phyloP scores from a whole-genome alignment of 2,113 vertebrate genomes.

The Limnothrissa miodon region DNA sequence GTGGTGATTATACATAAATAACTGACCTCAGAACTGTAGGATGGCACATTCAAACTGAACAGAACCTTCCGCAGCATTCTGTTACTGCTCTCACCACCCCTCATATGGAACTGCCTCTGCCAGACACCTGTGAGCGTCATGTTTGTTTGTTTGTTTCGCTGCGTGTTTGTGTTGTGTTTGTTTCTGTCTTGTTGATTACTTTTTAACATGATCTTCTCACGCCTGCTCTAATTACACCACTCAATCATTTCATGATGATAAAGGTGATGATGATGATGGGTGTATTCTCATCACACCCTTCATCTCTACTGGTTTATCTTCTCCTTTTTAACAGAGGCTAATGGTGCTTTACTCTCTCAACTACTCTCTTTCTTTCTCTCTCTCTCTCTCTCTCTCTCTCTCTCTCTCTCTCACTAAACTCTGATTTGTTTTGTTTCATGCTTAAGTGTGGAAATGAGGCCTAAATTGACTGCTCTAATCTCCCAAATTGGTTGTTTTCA shows the following conservation, averaged over 20 bases:
- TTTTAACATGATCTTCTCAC: not conserved
- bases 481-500: conserved; percentile 70
- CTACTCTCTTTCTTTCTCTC: not conserved
- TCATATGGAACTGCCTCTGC: not conserved
- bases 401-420: not conserved
- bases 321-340: not conserved
- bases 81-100: not conserved
- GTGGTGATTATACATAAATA: no score
- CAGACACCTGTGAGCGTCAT: not conserved
- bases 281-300: not conserved
- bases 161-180: conserved; percentile 8
- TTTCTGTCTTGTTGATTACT: not conserved
- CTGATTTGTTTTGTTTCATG: conserved; percentile 73
- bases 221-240: not conserved
- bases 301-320: not conserved
- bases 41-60: no score
- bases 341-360: not conserved
- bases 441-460: conserved; percentile 59
- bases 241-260: conserved; percentile 51
- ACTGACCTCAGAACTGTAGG: no score
- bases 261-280: not conserved
- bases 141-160: not conserved
- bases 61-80: no score
- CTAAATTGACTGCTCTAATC: conserved; percentile 69
- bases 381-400: not conserved